Percentiles rank a stretch among this genome's conserved stretches.
Evolutionary conservation across 2,888 invertebrate species (phyloP).

Genomic region (Plemyria rubiginata): DNA sequence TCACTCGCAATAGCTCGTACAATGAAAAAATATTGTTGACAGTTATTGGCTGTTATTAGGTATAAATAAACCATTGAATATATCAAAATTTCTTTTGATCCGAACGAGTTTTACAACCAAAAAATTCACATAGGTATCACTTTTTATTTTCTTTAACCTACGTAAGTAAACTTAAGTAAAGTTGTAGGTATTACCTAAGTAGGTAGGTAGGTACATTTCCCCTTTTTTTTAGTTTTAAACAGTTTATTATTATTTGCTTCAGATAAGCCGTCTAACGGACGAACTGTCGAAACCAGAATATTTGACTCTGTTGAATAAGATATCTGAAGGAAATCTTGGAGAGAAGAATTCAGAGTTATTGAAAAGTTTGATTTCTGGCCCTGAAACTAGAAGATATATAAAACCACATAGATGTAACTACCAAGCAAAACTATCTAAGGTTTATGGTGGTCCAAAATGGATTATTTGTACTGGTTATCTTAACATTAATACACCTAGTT

Average conservation of each 20-base stretch:
- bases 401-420: constrained; percentile 79
- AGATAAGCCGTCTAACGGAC: constrained; percentile 71
- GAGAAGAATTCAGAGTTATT: constrained; percentile 57
- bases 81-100: too few relatives aligned
- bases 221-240: not conserved
- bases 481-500: constrained; percentile 73
- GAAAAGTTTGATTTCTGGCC: constrained; percentile 66
- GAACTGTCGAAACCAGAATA: constrained; percentile 75
- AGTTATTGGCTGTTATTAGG: too few relatives aligned
- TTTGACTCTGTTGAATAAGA: constrained; percentile 65
- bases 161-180: too few relatives aligned
- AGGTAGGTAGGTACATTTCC: too few relatives aligned
- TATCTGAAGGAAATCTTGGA: constrained; percentile 64
- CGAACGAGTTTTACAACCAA: too few relatives aligned
- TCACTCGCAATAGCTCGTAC: too few relatives aligned
- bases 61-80: too few relatives aligned
- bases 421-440: constrained; percentile 66
- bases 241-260: constrained; percentile 44
- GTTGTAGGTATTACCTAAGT: too few relatives aligned
- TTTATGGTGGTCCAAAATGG: constrained; percentile 76
- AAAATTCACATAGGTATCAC: too few relatives aligned
- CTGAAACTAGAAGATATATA: constrained; percentile 73
- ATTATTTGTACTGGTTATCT: constrained; percentile 76
- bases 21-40: too few relatives aligned
- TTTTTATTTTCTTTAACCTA: too few relatives aligned